Evolutionary conservation across 2,888 invertebrate species (phyloP).

Genomic region (Pandemis corylana): DNA sequence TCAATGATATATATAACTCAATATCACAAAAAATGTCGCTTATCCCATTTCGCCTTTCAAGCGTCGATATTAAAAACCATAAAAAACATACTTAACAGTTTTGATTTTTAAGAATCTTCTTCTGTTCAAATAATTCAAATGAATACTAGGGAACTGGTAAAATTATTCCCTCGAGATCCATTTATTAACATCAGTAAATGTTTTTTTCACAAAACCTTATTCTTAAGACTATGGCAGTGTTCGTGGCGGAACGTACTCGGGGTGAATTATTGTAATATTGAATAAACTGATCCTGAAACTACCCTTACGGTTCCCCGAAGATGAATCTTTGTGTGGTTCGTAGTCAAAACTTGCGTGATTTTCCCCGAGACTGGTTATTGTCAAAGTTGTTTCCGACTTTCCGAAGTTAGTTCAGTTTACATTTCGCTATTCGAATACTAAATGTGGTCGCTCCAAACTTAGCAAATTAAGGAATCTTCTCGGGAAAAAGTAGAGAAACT

Average conservation of each 20-base stretch:
- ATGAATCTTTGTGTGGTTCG: slow-evolving; percentile 33
- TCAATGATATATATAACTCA: too few species aligned
- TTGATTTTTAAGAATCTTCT: too few species aligned
- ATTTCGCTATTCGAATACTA: slow-evolving; percentile 65
- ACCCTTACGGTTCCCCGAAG: slow-evolving; percentile 9
- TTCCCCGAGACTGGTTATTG: slow-evolving; percentile 65
- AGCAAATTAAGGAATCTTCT: slow-evolving; percentile 44
- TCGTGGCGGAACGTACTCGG: not conserved
- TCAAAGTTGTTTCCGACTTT: slow-evolving; percentile 63
- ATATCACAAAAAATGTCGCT: too few species aligned
- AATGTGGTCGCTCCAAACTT: slow-evolving; percentile 59
- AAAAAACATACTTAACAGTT: not conserved
- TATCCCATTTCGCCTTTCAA: too few species aligned
- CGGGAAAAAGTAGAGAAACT: slow-evolving; percentile 56
- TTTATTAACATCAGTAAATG: too few species aligned
- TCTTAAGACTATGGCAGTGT: not conserved
- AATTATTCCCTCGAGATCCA: too few species aligned
- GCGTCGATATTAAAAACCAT: too few species aligned
- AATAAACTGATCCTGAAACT: slow-evolving; percentile 1
- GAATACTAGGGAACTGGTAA: too few species aligned
- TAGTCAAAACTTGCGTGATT: slow-evolving; percentile 53
- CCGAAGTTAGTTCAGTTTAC: slow-evolving; percentile 60
- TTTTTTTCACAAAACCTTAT: too few species aligned
- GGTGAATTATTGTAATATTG: not conserved
- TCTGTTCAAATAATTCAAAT: too few species aligned